phyloP scores from a whole-genome alignment of 2,888 invertebrate species.

The Blera fallax region DNA sequence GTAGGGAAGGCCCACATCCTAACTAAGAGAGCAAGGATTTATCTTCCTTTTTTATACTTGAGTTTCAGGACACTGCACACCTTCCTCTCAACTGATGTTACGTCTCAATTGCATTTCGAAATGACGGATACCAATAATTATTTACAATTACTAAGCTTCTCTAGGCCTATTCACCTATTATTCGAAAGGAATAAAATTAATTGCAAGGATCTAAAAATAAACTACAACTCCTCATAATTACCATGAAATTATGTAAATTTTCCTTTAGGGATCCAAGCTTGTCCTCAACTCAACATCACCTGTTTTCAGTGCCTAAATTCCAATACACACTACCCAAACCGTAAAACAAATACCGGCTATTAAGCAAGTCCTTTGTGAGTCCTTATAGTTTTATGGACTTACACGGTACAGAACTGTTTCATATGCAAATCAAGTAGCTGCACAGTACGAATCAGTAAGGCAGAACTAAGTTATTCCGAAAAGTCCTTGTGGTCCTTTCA shows the following conservation, averaged over 20 bases:
- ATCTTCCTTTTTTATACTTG: too few species aligned
- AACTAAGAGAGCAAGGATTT: too few species aligned
- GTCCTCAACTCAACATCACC: conserved; percentile 13
- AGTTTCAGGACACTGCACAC: too few species aligned
- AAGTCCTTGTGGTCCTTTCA: conserved; percentile 13
- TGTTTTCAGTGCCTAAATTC: conserved; percentile 9
- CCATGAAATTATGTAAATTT: conserved; percentile 35
- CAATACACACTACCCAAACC: not conserved
- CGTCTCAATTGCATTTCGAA: not conserved
- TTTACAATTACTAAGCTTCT: not conserved
- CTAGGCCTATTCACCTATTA: not conserved
- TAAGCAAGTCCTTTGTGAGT: not conserved
- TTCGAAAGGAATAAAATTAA: not conserved
- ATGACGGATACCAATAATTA: not conserved
- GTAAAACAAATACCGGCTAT: not conserved
- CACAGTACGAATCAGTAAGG: not conserved
- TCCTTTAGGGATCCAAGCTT: not conserved
- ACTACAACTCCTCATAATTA: not conserved
- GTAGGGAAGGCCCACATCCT: too few species aligned
- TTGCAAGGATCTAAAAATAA: not conserved
- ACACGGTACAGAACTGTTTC: conserved; percentile 13
- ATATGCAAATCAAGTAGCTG: conserved; percentile 49
- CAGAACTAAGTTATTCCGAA: conserved; percentile 66
- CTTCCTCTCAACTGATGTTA: too few species aligned
- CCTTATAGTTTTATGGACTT: conserved; percentile 11